Evolutionary conservation across 2,888 invertebrate species (phyloP).

Genomic region (Heliconius aoede): DNA sequence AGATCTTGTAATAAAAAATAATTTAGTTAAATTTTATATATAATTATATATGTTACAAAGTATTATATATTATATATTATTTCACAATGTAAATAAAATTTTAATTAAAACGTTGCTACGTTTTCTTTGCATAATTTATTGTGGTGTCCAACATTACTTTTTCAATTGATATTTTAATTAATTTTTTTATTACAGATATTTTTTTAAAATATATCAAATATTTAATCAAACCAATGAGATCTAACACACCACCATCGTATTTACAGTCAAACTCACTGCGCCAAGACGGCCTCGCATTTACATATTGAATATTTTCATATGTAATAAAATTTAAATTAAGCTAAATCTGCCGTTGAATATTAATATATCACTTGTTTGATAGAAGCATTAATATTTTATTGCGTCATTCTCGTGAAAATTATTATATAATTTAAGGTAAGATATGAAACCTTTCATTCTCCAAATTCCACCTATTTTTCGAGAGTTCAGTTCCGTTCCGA

Average conservation of each 20-base stretch:
- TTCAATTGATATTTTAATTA: background rate
- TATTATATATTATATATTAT: background rate
- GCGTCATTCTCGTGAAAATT: too few relatives aligned
- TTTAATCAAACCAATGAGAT: too few relatives aligned
- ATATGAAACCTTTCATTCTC: background rate
- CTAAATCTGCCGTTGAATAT: slow-evolving; percentile 1
- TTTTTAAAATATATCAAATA: background rate
- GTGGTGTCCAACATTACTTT: background rate
- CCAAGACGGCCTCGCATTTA: background rate
- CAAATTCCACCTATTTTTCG: background rate
- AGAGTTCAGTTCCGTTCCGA: too few relatives aligned
- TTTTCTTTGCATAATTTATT: background rate
- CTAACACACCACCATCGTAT: too few relatives aligned
- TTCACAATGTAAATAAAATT: background rate
- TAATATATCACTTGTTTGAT: slow-evolving; percentile 1
- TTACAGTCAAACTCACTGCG: too few relatives aligned
- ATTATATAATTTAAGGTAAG: too few relatives aligned
- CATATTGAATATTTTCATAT: background rate
- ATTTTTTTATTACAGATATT: background rate
- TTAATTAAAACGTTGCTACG: background rate
- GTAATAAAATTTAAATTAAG: background rate
- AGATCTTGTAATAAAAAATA: background rate
- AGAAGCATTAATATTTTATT: background rate
- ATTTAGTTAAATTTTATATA: too few relatives aligned
- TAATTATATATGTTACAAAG: too few relatives aligned